Base-by-base conservation (phyloP, 2,888 invertebrate genomes). In the Caenorhabditis uteleia region DNA sequence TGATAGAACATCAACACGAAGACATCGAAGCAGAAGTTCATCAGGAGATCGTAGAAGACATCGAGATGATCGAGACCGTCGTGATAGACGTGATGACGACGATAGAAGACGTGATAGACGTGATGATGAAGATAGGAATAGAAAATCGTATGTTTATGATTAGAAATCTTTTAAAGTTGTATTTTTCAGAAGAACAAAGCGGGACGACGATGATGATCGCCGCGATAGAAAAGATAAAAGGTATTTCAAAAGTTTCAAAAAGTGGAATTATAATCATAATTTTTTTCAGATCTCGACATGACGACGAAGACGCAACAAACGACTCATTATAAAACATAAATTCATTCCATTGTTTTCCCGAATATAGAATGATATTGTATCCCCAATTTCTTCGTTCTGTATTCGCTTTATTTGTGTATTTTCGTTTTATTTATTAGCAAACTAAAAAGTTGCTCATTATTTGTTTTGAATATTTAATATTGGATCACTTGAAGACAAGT, bases 1-100 rank as follows among this genome's bases (percentile, higher is more conserved):
- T 5, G 55, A 48, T 1, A 25, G 47, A 10, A 56, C 57, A 14
- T 39, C 45, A 2, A 40, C 54, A 1, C n/a, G 58, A 43, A 25
- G 65, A 26, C 59, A 66, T 21, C 21, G 65, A n/a, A 65, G 59
- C 33, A 38, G 66, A 23, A 59, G 59, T 33, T 34, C 51, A 3
- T 66, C 66, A 18, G 39, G 46, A 43, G 65, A 65, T 33, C 44
- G 38, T 42, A 25, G 61, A 21, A 26, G 61, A 29, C 51, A 50
- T 36, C 53, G 64, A 21, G 67, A 68, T 14, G 68, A 69, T 12
- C 21, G 65, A 18, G 70, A 70, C 20, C 34, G 54, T 16, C 18
- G 65, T 8, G 65, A 65, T 10, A 39, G 58, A 2, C 27, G 64
- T 8, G 58, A 49, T 23, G 60, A 71, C n/a, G 47, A 51, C 2